A percentile compares a stretch with the other conserved stretches of the same genome.
These are phyloP conservation scores for Cremastinae sp. DNA, from an alignment of 2,888 invertebrate genomes.

Conservation along the genomic window DNA sequence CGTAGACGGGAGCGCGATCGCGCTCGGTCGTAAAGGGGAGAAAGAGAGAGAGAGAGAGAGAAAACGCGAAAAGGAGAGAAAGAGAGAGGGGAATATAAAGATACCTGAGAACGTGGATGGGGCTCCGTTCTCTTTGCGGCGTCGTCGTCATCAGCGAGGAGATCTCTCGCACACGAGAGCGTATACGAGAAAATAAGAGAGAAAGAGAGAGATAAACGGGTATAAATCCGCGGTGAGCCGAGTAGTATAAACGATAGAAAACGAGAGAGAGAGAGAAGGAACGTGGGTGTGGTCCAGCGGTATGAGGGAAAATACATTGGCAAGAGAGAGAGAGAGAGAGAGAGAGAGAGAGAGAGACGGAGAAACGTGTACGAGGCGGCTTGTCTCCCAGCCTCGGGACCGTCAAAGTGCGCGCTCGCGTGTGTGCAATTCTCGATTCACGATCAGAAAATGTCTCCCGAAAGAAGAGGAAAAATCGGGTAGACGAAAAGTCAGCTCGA, in stretches of 20 bases:
- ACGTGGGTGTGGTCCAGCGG: conserved; percentile 73
- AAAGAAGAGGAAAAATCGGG: conserved; percentile 67
- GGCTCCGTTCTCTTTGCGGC: conserved; percentile 59
- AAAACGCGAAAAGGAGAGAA: background rate
- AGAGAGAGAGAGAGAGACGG: conserved; percentile 9
- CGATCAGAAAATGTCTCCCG: conserved; percentile 59
- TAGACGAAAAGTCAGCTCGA: no score
- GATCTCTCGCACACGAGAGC: conserved; percentile 22
- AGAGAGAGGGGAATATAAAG: conserved; percentile 20
- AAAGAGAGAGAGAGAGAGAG: conserved; percentile 4
- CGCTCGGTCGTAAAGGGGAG: background rate
- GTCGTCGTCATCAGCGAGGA: conserved; percentile 29
- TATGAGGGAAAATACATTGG: conserved; percentile 45
- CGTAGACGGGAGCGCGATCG: background rate
- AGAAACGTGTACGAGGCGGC: conserved; percentile 13
- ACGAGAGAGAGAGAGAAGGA: conserved; percentile 49
- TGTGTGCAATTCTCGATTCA: conserved; percentile 37
- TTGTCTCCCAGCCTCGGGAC: background rate
- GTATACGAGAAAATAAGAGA: conserved; percentile 10
- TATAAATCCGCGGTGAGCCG: conserved; percentile 29
- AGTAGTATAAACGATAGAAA: conserved; percentile 24
- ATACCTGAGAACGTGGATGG: conserved; percentile 57
- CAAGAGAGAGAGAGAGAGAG: conserved; percentile 17
- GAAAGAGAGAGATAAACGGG: conserved; percentile 33
- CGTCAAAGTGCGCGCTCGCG: background rate